These are phyloP conservation scores for Periphyllus acericola DNA, from an alignment of 2,888 invertebrate species.

Conservation along the genomic window DNA sequence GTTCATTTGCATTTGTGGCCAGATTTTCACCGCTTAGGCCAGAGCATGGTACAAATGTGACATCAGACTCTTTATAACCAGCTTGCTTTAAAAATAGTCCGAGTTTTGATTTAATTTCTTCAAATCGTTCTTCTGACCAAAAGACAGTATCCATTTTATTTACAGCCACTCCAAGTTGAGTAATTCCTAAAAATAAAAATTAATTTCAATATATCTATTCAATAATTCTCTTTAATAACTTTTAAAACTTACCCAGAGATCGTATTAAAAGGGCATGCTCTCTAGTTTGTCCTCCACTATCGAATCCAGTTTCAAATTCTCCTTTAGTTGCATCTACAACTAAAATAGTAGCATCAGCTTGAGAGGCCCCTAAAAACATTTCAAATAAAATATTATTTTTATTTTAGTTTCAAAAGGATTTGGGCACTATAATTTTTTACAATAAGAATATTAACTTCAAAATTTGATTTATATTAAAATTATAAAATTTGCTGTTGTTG, in stretches of 20 bases:
- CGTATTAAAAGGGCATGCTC: conserved; percentile 96
- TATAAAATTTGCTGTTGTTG: too few species aligned
- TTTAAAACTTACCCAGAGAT: conserved; percentile 71
- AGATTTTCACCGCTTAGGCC: conserved; percentile 97
- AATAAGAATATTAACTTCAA: neutral
- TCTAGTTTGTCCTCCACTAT: conserved; percentile 95
- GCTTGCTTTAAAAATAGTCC: conserved; percentile 87
- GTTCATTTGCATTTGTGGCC: conserved; percentile 75
- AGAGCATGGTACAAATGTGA: conserved; percentile 92
- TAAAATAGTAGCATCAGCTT: conserved; percentile 96
- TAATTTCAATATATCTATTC: neutral
- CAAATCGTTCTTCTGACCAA: conserved; percentile 91
- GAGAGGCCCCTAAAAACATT: conserved; percentile 80
- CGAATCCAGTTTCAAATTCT: conserved; percentile 99
- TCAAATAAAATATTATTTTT: neutral
- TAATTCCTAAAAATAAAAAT: conserved; percentile 76
- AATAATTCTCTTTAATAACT: neutral
- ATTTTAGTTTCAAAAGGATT: neutral
- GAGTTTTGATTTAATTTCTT: conserved; percentile 86
- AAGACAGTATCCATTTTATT: conserved; percentile 97
- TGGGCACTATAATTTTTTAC: too few species aligned
- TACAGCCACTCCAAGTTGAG: conserved; percentile 92
- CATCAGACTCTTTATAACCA: conserved; percentile 87
- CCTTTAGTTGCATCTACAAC: conserved; percentile 96
- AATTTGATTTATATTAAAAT: too few species aligned